Base-by-base conservation (phyloP, 1,140 invertebrate genomes). In the Glossosoma conforme region DNA sequence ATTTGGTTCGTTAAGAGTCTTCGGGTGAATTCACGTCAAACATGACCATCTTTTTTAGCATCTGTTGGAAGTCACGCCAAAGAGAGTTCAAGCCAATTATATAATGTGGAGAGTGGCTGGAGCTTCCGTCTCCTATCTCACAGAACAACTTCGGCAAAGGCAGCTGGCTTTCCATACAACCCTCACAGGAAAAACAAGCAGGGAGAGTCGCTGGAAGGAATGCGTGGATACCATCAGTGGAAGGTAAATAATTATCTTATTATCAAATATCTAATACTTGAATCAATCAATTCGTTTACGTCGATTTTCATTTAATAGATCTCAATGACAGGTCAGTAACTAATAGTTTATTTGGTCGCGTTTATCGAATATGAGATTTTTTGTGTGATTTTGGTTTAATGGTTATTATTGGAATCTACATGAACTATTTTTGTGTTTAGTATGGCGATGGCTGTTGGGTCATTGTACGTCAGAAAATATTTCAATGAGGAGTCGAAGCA, bases 161-260 rank as follows among this genome's bases (percentile, higher is more conserved):
- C 87, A 86, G 60, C 71, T 91, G 22, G 73, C 82, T 24, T 92
- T 88, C 63, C 80, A 80, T 11, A 86, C 85, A 0, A 81, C 80
- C 1, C 63, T 91, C 0, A 86, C 83, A 15, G 90, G 90, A 0
- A 85, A 84, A 56, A 83, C 79, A 0, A 83, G 86, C 56, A 64
- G 83, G 20, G 83, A 87, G 61, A 80, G 87, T 1, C 74, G 89
- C n/a, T 93, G 90, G 90, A 89, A 90, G 70, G 85, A 90, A 59
- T 91, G 89, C 60, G 80, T 86, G 9, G 84, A 86, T 54, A 80
- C 83, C 3, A 79, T 84, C 17, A 78, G 82, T 35, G 77, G 78
- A 56, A 85, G 82, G 83, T 84, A 66, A 25, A n/a, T n/a, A n/a
- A n/a, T n/a, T n/a, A n/a, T n/a, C n/a, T n/a, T n/a, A n/a, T n/a